Evolutionary conservation across 2,113 vertebrate species (phyloP).

Genomic region (Pavo muticus): DNA sequence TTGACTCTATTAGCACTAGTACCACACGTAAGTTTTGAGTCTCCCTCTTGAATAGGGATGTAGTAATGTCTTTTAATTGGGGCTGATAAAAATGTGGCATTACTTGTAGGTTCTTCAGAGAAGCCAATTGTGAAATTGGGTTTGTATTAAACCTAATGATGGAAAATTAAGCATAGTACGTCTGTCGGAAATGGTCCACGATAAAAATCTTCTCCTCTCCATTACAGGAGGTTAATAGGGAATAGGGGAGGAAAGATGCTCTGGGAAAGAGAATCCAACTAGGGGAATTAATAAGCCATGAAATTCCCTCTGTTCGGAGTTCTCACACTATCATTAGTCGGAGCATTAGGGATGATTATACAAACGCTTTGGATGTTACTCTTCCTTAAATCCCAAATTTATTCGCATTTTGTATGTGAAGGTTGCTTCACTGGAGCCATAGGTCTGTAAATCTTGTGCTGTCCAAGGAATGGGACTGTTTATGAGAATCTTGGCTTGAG

Average conservation of each 20-base stretch:
- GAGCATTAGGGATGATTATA: conserved; percentile 72
- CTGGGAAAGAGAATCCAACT: conserved; percentile 71
- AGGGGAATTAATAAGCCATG: conserved; percentile 83
- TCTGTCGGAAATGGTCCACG: conserved; percentile 75
- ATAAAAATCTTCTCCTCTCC: conserved; percentile 75
- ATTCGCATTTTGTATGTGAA: conserved; percentile 50
- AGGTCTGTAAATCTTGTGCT: not conserved
- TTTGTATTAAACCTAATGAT: conserved; percentile 83
- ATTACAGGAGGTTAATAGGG: conserved; percentile 81
- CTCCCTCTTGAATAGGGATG: conserved; percentile 68
- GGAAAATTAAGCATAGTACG: conserved; percentile 81
- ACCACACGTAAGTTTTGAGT: conserved; percentile 70
- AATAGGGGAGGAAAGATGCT: conserved; percentile 75
- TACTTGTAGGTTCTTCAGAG: conserved; percentile 77
- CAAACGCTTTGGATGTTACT: conserved; percentile 69
- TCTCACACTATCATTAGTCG: conserved; percentile 74
- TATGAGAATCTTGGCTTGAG: not conserved
- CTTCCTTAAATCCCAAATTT: conserved; percentile 73
- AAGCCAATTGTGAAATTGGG: conserved; percentile 83
- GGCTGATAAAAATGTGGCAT: conserved; percentile 78
- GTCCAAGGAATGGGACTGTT: not conserved
- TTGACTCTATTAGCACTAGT: conserved; percentile 59
- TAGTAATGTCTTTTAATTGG: conserved; percentile 79
- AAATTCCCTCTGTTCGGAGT: conserved; percentile 78
- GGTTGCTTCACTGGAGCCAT: conserved; percentile 50